Evolutionary conservation across 2,797 vertebrate genomes (phyloP).

Genomic region (Melanotaenia nigrans): DNA sequence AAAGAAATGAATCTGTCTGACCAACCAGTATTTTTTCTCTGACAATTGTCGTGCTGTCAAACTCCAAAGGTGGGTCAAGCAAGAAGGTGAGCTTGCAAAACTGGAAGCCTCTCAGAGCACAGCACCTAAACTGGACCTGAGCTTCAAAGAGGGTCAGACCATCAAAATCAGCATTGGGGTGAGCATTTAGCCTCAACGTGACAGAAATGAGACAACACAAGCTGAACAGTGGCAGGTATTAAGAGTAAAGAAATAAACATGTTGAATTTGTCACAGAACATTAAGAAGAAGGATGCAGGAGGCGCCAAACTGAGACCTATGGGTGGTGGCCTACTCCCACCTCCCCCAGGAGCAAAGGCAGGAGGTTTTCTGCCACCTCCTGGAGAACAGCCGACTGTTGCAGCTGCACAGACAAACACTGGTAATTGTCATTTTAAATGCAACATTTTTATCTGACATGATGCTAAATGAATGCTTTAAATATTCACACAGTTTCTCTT

Average conservation of each 20-base stretch:
- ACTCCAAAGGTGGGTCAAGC: conserved; percentile 91
- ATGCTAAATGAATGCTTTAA: neutral
- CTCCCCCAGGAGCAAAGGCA: conserved; percentile 87
- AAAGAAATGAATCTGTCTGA: neutral
- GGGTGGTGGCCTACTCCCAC: conserved; percentile 84
- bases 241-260: neutral
- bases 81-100: conserved; percentile 91
- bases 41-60: conserved; percentile 8
- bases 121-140: conserved; percentile 91
- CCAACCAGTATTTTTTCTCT: neutral
- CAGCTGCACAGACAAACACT: conserved; percentile 67
- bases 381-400: conserved; percentile 54
- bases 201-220: neutral
- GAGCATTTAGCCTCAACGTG: conserved; percentile 50
- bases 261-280: conserved; percentile 79
- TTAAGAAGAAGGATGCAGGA: conserved; percentile 91
- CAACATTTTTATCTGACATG: neutral
- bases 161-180: conserved; percentile 98
- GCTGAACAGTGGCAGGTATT: neutral
- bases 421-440: conserved; percentile 70
- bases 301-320: conserved; percentile 75
- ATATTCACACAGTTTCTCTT: neutral
- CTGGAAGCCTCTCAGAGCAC: conserved; percentile 84
- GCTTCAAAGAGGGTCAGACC: conserved; percentile 98
- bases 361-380: conserved; percentile 66